phyloP scores from a whole-genome alignment of 2,797 vertebrate species.

The Cygnus olor region DNA sequence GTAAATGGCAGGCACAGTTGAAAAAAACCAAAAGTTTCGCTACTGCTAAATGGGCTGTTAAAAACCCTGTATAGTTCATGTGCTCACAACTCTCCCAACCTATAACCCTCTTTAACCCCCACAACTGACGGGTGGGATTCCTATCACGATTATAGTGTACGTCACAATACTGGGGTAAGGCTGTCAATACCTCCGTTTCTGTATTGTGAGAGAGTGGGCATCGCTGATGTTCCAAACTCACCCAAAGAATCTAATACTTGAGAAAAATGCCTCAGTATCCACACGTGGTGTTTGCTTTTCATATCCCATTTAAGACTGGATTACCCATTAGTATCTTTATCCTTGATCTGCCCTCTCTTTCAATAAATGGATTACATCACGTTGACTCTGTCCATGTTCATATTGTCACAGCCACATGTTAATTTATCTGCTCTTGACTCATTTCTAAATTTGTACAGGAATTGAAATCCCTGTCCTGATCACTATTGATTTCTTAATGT shows the following conservation, averaged over 20 bases:
- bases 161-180: neutral
- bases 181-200: constrained; percentile 20
- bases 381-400: constrained; percentile 20
- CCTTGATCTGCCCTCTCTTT: constrained; percentile 19
- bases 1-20: constrained; percentile 5
- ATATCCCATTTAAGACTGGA: constrained; percentile 28
- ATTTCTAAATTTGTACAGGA: constrained; percentile 70
- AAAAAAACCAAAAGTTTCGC: constrained; percentile 62
- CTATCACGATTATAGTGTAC: neutral
- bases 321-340: neutral
- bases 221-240: neutral
- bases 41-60: constrained; percentile 47
- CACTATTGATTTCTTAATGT: constrained; percentile 63
- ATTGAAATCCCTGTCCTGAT: constrained; percentile 35
- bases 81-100: neutral
- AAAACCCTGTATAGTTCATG: constrained; percentile 20
- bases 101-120: neutral
- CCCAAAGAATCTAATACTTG: constrained; percentile 61
- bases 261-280: constrained; percentile 38
- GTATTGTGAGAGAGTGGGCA: constrained; percentile 1
- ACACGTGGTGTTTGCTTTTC: constrained; percentile 35
- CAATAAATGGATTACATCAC: constrained; percentile 24
- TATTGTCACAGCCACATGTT: constrained; percentile 53
- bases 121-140: neutral
- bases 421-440: constrained; percentile 40